A percentile compares a stretch with the other conserved stretches of the same genome.
These are phyloP conservation scores for Chrysolina oricalcia DNA, from an alignment of 2,888 invertebrate species.

Conservation along the genomic window DNA sequence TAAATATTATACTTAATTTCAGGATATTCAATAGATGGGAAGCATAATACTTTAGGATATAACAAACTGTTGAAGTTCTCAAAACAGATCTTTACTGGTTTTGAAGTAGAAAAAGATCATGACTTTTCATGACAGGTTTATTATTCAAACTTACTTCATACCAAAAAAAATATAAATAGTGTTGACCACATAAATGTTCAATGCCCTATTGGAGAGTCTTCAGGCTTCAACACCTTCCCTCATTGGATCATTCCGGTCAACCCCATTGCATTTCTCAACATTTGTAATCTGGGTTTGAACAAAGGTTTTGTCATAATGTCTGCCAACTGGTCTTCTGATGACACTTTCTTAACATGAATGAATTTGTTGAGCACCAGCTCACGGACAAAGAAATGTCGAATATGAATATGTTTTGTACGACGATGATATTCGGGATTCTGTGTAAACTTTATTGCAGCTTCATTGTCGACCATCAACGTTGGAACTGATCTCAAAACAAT, in stretches of 20 bases:
- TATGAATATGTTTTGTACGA: no score
- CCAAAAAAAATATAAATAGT: no score
- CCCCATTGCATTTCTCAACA: background rate
- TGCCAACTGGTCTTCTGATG: conserved; percentile 1
- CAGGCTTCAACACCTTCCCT: background rate
- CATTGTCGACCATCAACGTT: conserved; percentile 8
- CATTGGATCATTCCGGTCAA: background rate
- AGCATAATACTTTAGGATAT: no score
- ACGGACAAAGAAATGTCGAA: background rate
- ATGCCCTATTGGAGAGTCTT: background rate
- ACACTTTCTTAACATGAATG: background rate
- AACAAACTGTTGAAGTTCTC: no score
- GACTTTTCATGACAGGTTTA: no score
- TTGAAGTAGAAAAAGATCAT: no score
- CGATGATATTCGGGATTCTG: conserved; percentile 34
- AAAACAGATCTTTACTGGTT: no score
- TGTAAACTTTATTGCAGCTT: conserved; percentile 30
- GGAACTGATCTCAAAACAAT: background rate
- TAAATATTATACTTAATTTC: no score
- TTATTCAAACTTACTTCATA: no score
- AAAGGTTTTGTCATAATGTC: background rate
- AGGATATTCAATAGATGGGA: no score
- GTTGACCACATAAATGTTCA: no score
- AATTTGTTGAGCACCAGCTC: background rate
- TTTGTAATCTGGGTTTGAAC: background rate